These are phyloP conservation scores for Tanytarsus gracilentus DNA, from an alignment of 2,888 invertebrate species.

Conservation along the genomic window DNA sequence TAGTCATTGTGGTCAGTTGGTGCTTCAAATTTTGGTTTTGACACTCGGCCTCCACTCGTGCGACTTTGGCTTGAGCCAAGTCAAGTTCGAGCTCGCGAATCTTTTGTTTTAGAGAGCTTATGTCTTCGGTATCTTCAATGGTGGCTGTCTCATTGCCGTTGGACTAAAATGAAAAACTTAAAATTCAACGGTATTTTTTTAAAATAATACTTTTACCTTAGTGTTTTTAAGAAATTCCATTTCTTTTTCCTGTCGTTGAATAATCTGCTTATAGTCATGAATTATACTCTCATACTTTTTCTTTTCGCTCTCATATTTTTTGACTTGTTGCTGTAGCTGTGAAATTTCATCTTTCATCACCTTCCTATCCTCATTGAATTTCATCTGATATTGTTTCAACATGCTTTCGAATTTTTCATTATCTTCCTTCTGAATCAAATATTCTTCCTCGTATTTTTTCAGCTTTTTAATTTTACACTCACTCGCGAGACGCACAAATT, in stretches of 20 bases:
- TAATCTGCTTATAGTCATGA: slow-evolving; percentile 85
- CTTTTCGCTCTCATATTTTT: slow-evolving; percentile 62
- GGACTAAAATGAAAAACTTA: neutral
- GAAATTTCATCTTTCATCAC: slow-evolving; percentile 43
- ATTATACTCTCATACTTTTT: slow-evolving; percentile 72
- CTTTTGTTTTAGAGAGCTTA: slow-evolving; percentile 40
- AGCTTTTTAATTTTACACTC: slow-evolving; percentile 87
- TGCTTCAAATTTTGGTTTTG: slow-evolving; percentile 91
- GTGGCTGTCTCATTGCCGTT: neutral
- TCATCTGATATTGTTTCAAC: slow-evolving; percentile 62
- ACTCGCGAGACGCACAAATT: slow-evolving; percentile 83
- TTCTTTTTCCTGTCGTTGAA: slow-evolving; percentile 77
- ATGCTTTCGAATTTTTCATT: slow-evolving; percentile 55
- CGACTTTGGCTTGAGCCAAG: slow-evolving; percentile 91
- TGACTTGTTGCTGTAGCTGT: slow-evolving; percentile 64
- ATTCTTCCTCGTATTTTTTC: slow-evolving; percentile 91
- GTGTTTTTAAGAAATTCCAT: slow-evolving; percentile 55
- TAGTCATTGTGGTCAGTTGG: slow-evolving; percentile 70
- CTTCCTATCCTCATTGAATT: slow-evolving; percentile 44
- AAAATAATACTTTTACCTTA: neutral
- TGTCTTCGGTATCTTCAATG: neutral
- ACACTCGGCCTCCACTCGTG: slow-evolving; percentile 94
- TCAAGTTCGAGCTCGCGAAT: slow-evolving; percentile 89
- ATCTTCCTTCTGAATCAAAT: slow-evolving; percentile 61
- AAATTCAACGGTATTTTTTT: neutral